Percentiles rank a stretch among this genome's conserved stretches.
These are phyloP conservation scores for Carollia perspicillata DNA, from an alignment of 2,113 vertebrate genomes.

Conservation along the genomic window DNA sequence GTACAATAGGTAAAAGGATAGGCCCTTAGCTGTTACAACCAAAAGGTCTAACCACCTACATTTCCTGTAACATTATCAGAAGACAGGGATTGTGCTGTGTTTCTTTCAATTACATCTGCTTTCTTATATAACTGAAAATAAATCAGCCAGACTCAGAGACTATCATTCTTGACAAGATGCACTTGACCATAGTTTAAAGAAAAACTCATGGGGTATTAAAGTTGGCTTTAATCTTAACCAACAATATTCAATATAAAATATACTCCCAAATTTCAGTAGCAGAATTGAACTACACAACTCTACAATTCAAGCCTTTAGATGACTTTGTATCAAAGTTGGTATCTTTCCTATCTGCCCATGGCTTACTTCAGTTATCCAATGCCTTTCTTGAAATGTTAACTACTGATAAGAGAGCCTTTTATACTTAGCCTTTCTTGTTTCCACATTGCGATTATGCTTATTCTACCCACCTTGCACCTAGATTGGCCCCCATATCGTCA, in stretches of 20 bases:
- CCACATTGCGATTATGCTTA: background rate
- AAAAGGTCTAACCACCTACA: background rate
- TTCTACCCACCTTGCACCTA: background rate
- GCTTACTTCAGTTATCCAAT: background rate
- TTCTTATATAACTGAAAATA: background rate
- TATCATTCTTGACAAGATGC: background rate
- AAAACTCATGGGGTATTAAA: background rate
- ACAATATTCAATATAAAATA: background rate
- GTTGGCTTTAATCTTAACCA: background rate
- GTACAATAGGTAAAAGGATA: background rate
- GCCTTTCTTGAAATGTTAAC: background rate
- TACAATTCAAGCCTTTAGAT: background rate
- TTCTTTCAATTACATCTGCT: background rate
- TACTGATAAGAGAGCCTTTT: background rate
- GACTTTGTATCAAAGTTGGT: background rate
- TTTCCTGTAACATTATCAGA: background rate
- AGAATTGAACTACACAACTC: background rate
- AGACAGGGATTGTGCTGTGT: background rate
- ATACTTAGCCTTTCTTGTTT: background rate
- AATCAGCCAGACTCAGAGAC: background rate
- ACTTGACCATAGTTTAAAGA: background rate
- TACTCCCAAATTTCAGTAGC: background rate
- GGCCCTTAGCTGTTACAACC: background rate
- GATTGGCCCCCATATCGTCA: background rate
- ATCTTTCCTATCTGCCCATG: background rate